These are phyloP conservation scores for Ichneumon xanthorius DNA, from an alignment of 2,888 invertebrate genomes.

Conservation along the genomic window DNA sequence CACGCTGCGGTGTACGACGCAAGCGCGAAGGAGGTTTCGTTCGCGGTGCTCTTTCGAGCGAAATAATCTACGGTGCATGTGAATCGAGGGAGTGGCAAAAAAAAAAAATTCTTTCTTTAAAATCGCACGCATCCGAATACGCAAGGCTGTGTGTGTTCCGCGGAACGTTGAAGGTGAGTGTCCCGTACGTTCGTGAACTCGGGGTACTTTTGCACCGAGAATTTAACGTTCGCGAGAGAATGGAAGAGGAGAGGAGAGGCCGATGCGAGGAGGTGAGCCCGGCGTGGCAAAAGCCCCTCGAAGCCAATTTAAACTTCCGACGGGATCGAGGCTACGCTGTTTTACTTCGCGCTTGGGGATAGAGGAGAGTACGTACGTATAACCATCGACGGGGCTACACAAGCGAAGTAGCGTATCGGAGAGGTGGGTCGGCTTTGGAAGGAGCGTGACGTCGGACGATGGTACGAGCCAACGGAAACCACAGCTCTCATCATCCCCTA, in stretches of 20 bases:
- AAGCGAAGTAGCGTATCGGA: not conserved
- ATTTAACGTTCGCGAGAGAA: slow-evolving; percentile 18
- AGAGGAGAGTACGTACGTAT: slow-evolving; percentile 11
- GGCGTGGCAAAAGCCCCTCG: slow-evolving; percentile 50
- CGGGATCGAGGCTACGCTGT: slow-evolving; percentile 44
- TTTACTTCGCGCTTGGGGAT: slow-evolving; percentile 39
- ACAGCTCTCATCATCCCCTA: slow-evolving; percentile 45
- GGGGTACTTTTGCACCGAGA: slow-evolving; percentile 13
- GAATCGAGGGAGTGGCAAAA: not conserved
- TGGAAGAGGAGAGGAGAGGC: not conserved
- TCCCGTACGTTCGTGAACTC: not conserved
- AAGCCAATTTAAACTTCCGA: slow-evolving; percentile 64
- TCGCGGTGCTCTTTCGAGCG: slow-evolving; percentile 18
- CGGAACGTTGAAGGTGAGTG: not conserved
- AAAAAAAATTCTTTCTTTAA: slow-evolving; percentile 6
- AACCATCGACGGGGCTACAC: not conserved
- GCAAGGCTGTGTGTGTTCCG: slow-evolving; percentile 1
- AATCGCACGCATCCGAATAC: slow-evolving; percentile 34
- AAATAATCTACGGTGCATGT: slow-evolving; percentile 18
- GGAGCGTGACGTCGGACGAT: slow-evolving; percentile 54
- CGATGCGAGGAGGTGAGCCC: slow-evolving; percentile 12
- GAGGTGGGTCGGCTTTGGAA: slow-evolving; percentile 31
- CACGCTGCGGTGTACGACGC: not conserved
- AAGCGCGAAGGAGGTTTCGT: not conserved
- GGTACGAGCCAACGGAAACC: slow-evolving; percentile 37